phyloP scores from a whole-genome alignment of 1,140 invertebrate genomes.

The Tetragonula clypearis region DNA sequence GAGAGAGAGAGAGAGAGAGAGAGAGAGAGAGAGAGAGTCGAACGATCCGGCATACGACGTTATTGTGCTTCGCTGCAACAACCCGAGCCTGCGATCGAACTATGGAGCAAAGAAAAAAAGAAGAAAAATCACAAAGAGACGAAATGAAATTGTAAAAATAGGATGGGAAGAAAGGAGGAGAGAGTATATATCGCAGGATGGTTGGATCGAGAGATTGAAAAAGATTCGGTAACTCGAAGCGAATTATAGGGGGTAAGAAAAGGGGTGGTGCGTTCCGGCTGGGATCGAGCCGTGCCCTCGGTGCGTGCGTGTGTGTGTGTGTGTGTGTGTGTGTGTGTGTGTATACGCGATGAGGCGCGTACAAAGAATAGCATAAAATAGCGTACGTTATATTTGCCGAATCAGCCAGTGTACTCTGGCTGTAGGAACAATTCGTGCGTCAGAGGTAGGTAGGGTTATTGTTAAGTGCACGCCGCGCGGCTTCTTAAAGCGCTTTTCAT shows the following conservation, averaged over 20 bases:
- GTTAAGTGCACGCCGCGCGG: slow-evolving; percentile 7
- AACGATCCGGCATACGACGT: neutral
- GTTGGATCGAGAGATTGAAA: neutral
- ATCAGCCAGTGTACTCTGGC: slow-evolving; percentile 33
- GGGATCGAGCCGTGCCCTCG: neutral
- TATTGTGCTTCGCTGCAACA: neutral
- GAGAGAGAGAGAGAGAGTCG: neutral
- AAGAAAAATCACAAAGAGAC: neutral
- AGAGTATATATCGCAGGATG: neutral
- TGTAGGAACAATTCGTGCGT: slow-evolving; percentile 38
- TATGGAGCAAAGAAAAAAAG: neutral
- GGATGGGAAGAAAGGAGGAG: neutral
- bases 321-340: too few relatives aligned
- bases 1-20: too few relatives aligned
- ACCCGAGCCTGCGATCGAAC: neutral
- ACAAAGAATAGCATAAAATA: slow-evolving; percentile 33
- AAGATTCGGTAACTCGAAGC: slow-evolving; percentile 19
- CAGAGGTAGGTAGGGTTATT: slow-evolving; percentile 41
- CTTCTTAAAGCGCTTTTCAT: slow-evolving; percentile 37
- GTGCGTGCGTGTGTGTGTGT: too few relatives aligned
- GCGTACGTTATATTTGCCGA: slow-evolving; percentile 28
- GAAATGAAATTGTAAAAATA: neutral
- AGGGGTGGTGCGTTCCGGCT: neutral
- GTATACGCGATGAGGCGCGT: neutral
- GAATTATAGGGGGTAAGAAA: slow-evolving; percentile 22